A percentile compares a stretch with the other conserved stretches of the same genome.
Conservation (phyloP, 1,140 invertebrate species). For the Trichomalopsis sarcophagae region DNA sequence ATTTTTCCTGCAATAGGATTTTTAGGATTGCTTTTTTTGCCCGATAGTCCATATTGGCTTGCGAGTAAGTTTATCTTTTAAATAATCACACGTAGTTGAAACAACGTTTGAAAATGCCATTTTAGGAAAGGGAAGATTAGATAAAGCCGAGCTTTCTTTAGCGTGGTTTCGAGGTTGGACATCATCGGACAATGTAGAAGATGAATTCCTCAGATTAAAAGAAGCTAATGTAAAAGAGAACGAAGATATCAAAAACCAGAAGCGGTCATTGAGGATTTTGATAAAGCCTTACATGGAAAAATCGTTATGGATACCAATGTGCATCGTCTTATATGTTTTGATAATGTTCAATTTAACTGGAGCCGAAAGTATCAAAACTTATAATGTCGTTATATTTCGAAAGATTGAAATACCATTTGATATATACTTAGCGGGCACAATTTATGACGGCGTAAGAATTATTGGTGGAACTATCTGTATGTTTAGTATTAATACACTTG, state of each 20-base stretch:
- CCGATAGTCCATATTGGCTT: background rate
- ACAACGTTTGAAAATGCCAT: background rate
- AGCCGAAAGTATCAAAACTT: background rate
- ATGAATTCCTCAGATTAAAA: background rate
- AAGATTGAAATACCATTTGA: background rate
- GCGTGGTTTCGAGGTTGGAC: background rate
- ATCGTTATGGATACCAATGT: background rate
- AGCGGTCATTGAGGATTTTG: background rate
- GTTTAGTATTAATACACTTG: background rate
- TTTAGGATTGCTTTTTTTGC: background rate
- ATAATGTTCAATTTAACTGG: background rate
- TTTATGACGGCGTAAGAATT: background rate
- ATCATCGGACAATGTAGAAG: background rate
- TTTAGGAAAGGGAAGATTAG: background rate
- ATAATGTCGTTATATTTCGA: background rate
- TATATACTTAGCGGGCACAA: background rate
- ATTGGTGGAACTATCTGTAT: background rate
- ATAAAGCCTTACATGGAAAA: background rate
- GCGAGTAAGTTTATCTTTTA: background rate
- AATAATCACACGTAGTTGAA: background rate
- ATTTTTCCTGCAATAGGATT: background rate
- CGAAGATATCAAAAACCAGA: too few relatives aligned
- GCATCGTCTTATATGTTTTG: background rate
- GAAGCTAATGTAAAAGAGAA: background rate
- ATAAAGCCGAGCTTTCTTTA: background rate